Evolutionary conservation across 2,113 vertebrate genomes (phyloP).

Genomic region (Tyto alba): DNA sequence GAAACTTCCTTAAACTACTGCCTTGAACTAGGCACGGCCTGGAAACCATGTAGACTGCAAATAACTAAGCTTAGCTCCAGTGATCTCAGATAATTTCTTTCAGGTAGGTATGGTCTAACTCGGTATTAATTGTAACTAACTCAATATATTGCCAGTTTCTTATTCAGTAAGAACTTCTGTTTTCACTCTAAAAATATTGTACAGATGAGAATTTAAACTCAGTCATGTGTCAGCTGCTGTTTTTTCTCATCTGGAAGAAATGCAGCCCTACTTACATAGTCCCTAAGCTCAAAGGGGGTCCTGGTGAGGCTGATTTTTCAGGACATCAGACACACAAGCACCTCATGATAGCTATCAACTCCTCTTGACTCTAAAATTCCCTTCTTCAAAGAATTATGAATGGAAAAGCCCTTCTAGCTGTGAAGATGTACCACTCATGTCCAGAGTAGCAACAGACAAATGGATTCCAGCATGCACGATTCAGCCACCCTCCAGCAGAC

Average conservation of each 20-base stretch:
- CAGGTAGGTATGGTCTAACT: neutral
- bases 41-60: neutral
- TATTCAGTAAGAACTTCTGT: neutral
- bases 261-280: neutral
- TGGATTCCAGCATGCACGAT: neutral
- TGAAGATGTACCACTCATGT: rapidly evolving
- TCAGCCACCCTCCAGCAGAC: neutral
- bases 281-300: neutral
- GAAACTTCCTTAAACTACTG: neutral
- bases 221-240: neutral
- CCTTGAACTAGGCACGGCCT: neutral
- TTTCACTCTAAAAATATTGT: neutral
- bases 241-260: neutral
- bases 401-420: neutral
- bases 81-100: neutral
- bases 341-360: neutral
- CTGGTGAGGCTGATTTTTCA: neutral
- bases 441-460: neutral
- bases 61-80: neutral
- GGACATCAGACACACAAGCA: neutral
- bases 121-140: neutral
- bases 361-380: neutral
- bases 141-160: neutral
- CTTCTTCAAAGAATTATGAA: neutral
- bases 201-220: neutral